Percentiles rank a stretch among this genome's conserved stretches.
Conservation (phyloP, 92 coral and sea anemone species). For the Palythoa caribaeorum region DNA sequence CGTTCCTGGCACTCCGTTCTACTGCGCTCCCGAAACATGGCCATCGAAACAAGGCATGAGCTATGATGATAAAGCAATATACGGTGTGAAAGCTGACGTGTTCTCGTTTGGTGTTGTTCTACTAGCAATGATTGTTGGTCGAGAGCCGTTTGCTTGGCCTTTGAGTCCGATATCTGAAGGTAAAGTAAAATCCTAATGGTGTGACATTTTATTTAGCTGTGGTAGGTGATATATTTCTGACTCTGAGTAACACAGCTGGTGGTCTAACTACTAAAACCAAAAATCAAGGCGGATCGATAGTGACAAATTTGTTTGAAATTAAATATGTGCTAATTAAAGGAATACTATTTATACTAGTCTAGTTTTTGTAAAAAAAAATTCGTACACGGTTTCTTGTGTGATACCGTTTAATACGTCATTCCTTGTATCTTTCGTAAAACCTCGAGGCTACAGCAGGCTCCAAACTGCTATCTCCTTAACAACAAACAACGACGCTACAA, state of each 20-base stretch:
- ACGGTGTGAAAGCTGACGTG: conserved; percentile 80
- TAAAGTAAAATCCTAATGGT: neutral
- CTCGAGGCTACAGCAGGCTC: too few relatives aligned
- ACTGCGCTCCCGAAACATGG: conserved; percentile 85
- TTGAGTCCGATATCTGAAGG: conserved; percentile 66
- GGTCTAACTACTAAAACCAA: neutral
- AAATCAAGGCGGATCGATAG: neutral
- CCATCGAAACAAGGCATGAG: conserved; percentile 55
- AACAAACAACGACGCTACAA: too few relatives aligned
- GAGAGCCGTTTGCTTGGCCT: conserved; percentile 75
- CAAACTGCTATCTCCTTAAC: too few relatives aligned
- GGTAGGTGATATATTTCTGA: neutral
- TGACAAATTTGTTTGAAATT: too few relatives aligned
- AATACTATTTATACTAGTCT: too few relatives aligned
- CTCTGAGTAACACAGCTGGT: neutral
- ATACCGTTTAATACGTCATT: too few relatives aligned
- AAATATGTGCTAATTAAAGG: too few relatives aligned
- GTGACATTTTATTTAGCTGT: conserved; percentile 5
- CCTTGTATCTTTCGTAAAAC: too few relatives aligned
- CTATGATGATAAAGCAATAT: conserved; percentile 49
- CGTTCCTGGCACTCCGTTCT: conserved; percentile 84
- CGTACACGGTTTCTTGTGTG: too few relatives aligned
- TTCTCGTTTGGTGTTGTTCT: conserved; percentile 85
- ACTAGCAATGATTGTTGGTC: conserved; percentile 77
- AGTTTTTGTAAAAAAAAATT: too few relatives aligned